Conservation (phyloP, 2,888 invertebrate species). For the Agelastica alni region DNA sequence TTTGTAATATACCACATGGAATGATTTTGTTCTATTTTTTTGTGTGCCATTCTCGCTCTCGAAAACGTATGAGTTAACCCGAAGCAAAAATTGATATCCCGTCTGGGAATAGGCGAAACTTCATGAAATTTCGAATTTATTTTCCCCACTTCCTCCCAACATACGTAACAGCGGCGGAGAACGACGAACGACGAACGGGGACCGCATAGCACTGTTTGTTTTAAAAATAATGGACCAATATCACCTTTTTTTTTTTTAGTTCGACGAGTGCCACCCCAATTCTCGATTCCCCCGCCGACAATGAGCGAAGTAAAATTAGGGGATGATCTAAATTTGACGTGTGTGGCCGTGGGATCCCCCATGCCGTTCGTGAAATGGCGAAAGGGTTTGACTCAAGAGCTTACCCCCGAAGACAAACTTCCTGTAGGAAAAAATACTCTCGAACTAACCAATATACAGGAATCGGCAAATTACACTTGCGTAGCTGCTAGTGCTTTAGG, state of each 20-base stretch:
- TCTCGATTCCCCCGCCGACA: slow-evolving; percentile 88
- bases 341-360: slow-evolving; percentile 96
- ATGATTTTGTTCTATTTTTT: slow-evolving; percentile 14
- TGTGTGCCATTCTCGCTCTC: slow-evolving; percentile 6
- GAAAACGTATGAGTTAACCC: slow-evolving; percentile 18
- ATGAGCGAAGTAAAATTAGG: slow-evolving; percentile 90
- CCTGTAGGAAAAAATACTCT: slow-evolving; percentile 87
- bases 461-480: slow-evolving; percentile 96
- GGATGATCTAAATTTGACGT: slow-evolving; percentile 88
- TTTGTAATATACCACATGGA: slow-evolving; percentile 18
- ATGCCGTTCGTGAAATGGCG: slow-evolving; percentile 97
- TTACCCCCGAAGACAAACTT: slow-evolving; percentile 87
- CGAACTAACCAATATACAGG: slow-evolving; percentile 81
- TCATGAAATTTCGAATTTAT: slow-evolving; percentile 14
- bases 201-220: no score
- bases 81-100: slow-evolving; percentile 26
- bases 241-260: slow-evolving; percentile 68
- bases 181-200: no score
- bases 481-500: slow-evolving; percentile 94
- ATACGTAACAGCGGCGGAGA: no score
- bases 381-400: slow-evolving; percentile 81
- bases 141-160: no score
- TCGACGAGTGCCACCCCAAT: slow-evolving; percentile 92
- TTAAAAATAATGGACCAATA: no score
- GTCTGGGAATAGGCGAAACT: slow-evolving; percentile 18